These are phyloP conservation scores for Grallaria varia DNA, from an alignment of 2,113 vertebrate genomes.

Conservation along the genomic window DNA sequence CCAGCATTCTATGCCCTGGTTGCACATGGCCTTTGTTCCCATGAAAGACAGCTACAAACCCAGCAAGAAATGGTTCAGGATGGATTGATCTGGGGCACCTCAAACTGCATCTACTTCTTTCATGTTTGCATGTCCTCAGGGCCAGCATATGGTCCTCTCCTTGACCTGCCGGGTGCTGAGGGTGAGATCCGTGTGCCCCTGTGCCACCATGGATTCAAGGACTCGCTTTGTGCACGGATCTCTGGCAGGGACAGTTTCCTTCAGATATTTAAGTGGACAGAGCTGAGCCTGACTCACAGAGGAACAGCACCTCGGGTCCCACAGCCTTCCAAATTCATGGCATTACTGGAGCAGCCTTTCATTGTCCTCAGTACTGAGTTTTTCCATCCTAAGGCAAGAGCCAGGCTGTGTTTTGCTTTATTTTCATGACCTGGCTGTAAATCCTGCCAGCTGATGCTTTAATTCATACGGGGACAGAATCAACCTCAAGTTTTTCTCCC, in stretches of 20 bases:
- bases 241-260: not conserved
- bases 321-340: rapidly evolving
- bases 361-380: not conserved
- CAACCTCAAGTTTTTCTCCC: not conserved
- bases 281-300: not conserved
- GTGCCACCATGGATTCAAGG: not conserved
- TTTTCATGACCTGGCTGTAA: not conserved
- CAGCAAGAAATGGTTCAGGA: not conserved
- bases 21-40: not conserved
- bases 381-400: not conserved
- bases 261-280: not conserved
- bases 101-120: not conserved
- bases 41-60: not conserved
- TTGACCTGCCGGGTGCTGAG: rapidly evolving
- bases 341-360: not conserved
- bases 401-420: not conserved
- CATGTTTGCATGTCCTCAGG: not conserved
- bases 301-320: not conserved
- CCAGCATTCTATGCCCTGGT: not conserved
- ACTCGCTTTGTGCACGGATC: not conserved
- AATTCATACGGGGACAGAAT: not conserved
- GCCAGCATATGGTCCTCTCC: not conserved
- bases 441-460: not conserved
- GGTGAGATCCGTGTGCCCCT: not conserved
- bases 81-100: not conserved